Evolutionary conservation across 2,113 vertebrate genomes (phyloP).

Genomic region (Dicerorhinus sumatrensis): DNA sequence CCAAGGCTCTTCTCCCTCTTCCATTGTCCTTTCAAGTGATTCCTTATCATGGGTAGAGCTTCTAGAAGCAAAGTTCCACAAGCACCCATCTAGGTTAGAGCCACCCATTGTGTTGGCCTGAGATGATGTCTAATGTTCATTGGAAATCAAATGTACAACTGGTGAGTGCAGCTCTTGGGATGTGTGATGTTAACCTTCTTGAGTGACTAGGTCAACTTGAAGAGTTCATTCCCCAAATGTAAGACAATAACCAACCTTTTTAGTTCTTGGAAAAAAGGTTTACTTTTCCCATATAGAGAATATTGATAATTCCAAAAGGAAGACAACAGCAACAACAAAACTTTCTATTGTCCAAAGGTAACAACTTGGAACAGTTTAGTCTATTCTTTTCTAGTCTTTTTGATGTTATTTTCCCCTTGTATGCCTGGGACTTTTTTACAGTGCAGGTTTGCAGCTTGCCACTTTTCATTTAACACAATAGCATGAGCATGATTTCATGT

Average conservation of each 20-base stretch:
- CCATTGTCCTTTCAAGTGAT: not conserved
- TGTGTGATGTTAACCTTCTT: not conserved
- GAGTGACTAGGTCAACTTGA: not conserved
- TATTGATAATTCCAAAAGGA: not conserved
- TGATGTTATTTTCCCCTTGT: rapidly evolving
- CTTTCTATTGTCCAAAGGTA: not conserved
- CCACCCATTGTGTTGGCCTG: rapidly evolving
- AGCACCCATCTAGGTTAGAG: not conserved
- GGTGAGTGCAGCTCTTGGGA: too few species aligned
- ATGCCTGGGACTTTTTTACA: not conserved
- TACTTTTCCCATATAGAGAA: not conserved
- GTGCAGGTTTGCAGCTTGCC: not conserved
- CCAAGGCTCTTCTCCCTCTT: not conserved
- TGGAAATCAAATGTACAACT: not conserved
- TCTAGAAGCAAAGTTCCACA: not conserved
- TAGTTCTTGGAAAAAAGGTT: not conserved
- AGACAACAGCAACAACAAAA: too few species aligned
- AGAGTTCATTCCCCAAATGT: not conserved
- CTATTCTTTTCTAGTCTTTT: not conserved
- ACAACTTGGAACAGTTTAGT: not conserved
- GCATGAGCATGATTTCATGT: not conserved
- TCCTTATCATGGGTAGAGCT: not conserved
- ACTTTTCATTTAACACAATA: not conserved
- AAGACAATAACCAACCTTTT: not conserved
- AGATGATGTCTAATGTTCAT: not conserved